A percentile compares a stretch with the other conserved stretches of the same genome.
Evolutionary conservation across 2,888 invertebrate species (phyloP).

Genomic region (Arenicola marina): DNA sequence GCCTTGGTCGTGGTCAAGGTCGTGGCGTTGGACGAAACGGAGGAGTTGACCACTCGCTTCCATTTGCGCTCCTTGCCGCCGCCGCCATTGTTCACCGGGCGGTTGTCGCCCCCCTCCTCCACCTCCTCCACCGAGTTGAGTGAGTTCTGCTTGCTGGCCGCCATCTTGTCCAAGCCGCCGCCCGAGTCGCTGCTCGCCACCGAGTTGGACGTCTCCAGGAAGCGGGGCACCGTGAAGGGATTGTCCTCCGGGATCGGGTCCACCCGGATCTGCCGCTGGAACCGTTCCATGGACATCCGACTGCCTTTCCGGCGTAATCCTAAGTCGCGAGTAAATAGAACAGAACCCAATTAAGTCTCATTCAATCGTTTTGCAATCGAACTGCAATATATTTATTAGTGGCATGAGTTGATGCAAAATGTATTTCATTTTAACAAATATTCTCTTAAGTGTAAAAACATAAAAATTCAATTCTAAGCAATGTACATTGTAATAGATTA

Average conservation of each 20-base stretch:
- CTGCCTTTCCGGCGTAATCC: conserved; percentile 27
- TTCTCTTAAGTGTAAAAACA: too few species aligned
- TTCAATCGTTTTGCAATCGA: too few species aligned
- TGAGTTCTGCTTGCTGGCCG: neutral
- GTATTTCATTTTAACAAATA: too few species aligned
- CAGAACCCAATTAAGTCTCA: too few species aligned
- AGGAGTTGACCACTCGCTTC: too few species aligned
- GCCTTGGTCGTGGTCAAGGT: neutral
- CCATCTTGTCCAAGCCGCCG: neutral
- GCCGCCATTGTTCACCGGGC: neutral
- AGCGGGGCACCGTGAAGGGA: neutral
- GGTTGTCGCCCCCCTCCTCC: neutral
- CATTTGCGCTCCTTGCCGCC: neutral
- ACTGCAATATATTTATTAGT: too few species aligned
- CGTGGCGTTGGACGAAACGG: neutral
- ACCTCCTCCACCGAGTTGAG: neutral
- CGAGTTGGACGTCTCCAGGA: neutral
- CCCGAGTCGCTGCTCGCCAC: neutral
- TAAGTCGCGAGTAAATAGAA: neutral
- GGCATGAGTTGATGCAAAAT: too few species aligned
- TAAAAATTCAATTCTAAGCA: too few species aligned
- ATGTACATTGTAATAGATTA: too few species aligned
- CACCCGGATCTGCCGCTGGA: conserved; percentile 1
- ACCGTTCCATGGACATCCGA: conserved; percentile 18
- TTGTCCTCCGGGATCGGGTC: neutral